Evolutionary conservation across 2,888 invertebrate genomes (phyloP), one percentile per base, ranked within the genome.

Genomic region (Polietes domitor): DNA sequence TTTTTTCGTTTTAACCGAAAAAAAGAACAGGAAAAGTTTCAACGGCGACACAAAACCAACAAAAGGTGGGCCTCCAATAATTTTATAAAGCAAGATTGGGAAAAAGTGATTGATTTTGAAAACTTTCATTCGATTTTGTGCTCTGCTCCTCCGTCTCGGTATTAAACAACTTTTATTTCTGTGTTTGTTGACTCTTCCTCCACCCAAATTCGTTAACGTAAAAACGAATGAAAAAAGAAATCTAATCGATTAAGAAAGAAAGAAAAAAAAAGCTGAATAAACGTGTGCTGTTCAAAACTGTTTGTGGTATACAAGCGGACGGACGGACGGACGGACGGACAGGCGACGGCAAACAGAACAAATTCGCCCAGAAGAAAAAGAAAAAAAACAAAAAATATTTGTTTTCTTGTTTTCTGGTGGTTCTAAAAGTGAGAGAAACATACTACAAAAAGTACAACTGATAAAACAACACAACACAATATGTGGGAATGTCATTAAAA

Each of bases 21-120:
- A 58, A 58, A 50, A 61, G n/a, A n/a, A n/a, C 19, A 7, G 58
- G 58, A 24, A 58, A 24, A 65, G 37, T 37, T 28, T 70, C 70
- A 50, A 50, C 50, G 17, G n/a, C n/a, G 58, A 74, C 6, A 73
- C 5, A 76, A 83, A 58, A 58, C n/a, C n/a, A n/a, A 24, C 26
- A 58, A 74, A 83, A 83, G 80, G 83, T 83, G 83, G 83, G 83
- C 74, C 70, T 70, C 61, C 32, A 24, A 58, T 26, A 24, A 12
- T 24, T 10, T 58, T 58, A 9, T 24, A 58, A 58, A 53, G 21
- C 53, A 53, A 53, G 17, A 10, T n/a, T 47, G 21, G n/a, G 12
- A 21, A 55, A 58, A 32, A 63, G n/a, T 68, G 37, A 68, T 68
- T 65, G 41, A 37, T 65, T 65, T 41, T 19, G 32, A 24, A 43